These are phyloP conservation scores for Drosophila helvetica DNA, from an alignment of 2,888 invertebrate species.

Conservation along the genomic window DNA sequence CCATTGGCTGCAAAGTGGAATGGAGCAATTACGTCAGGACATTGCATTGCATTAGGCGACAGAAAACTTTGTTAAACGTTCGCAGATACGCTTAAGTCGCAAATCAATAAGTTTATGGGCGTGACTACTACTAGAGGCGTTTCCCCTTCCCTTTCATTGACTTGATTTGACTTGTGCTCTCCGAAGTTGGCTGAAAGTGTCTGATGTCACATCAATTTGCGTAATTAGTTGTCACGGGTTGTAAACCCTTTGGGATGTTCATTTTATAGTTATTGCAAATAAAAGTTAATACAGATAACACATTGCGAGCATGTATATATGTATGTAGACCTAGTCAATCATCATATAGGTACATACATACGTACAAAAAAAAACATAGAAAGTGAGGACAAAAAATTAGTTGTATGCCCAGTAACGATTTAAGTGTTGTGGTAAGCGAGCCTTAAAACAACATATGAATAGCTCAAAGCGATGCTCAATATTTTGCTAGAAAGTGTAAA, in stretches of 20 bases:
- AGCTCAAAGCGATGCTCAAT: slow-evolving; percentile 22
- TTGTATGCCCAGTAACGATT: slow-evolving; percentile 49
- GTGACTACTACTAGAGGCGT: slow-evolving; percentile 3
- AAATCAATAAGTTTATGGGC: slow-evolving; percentile 15
- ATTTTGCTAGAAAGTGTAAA: slow-evolving; percentile 15
- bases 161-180: slow-evolving; percentile 3
- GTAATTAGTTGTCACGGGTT: slow-evolving; percentile 35
- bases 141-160: no score
- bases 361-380: not conserved
- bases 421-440: slow-evolving; percentile 39
- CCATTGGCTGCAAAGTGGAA: slow-evolving; percentile 40
- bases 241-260: slow-evolving; percentile 14
- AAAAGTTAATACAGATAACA: slow-evolving; percentile 7
- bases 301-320: not conserved
- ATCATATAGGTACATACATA: slow-evolving; percentile 22
- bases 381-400: slow-evolving; percentile 35
- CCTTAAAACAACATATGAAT: slow-evolving; percentile 40
- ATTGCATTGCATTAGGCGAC: slow-evolving; percentile 19
- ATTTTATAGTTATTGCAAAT: slow-evolving; percentile 21
- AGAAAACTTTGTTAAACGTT: slow-evolving; percentile 10
- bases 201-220: slow-evolving; percentile 44
- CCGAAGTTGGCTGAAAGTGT: slow-evolving; percentile 6
- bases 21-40: slow-evolving; percentile 34
- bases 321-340: not conserved
- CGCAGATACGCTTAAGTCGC: not conserved